Evolutionary conservation across 1,140 invertebrate genomes (phyloP), one percentile per base, ranked within the genome.

Genomic region (Lordiphosa collinella): DNA sequence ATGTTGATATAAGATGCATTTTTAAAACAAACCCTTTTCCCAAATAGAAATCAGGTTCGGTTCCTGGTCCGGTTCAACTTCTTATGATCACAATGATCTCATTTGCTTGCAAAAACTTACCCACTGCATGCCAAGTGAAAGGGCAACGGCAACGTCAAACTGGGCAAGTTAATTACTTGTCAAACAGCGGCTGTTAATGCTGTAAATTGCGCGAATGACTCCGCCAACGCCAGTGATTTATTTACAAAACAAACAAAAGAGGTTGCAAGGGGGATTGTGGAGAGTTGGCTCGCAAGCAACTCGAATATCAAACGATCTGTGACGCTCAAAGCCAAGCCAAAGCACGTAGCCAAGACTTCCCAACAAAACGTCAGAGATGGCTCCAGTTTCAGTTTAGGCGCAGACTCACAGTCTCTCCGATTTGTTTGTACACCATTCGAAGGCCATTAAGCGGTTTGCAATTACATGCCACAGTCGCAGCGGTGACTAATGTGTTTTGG

Each of bases 271-370:
- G 14, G 11, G 9, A 8, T 13, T 5, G 16, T 32, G 38, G 16
- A 11, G 60, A 4, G 12, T 8, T 11, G 40, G 51, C 11, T 37
- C 6, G 13, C 2, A 40, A 34, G 40, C 56, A 61, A 53, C 69
- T 82, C 61, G 22, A 55, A 82, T 82, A 71, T 71, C 73, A 84
- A 84, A 78, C 73, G 79, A 79, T 79, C 73, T 85, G 79, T 85
- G 79, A 85, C 66, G 78, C 47, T 25, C 5, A 84, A 82, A 78
- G 64, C 73, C 37, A 54, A 51, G 51, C 51, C 57, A 36, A 14
- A 57, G 72, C 78, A 84, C 78, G 78, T 84, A 29, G 14, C 37
- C 34, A 18, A 25, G 16, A 2, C 16, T 9, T 11, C 37, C 16
- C 4, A 32, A 3, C 11, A 8, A 16, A 18, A 38, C 34, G 48